Evolutionary conservation across 30 jellyfish, hydroid and myxozoan genomes (phyloP).

Genomic region (Chrysaora quinquecirrha): DNA sequence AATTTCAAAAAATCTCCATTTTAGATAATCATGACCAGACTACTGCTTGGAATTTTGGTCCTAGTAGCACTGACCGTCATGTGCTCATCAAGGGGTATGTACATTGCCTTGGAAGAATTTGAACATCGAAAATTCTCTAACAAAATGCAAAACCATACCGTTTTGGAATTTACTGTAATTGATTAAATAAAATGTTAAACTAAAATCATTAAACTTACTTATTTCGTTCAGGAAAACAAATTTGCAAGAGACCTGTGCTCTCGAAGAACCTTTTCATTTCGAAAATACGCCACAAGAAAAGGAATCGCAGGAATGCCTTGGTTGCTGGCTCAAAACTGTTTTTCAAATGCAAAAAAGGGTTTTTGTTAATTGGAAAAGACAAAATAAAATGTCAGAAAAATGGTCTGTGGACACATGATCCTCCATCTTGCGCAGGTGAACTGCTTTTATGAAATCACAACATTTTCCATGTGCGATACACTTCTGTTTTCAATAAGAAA

Average conservation of each 20-base stretch:
- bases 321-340: conserved; percentile 40
- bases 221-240: conserved; percentile 6
- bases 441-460: too few species aligned
- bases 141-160: too few species aligned
- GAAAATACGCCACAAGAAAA: conserved; percentile 8
- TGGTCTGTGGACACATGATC: conserved; percentile 38
- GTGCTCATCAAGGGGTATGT: too few species aligned
- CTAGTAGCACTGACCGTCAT: too few species aligned
- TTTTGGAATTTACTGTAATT: too few species aligned
- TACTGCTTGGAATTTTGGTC: too few species aligned
- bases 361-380: neutral
- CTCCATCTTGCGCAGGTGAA: neutral
- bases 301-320: neutral
- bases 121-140: too few species aligned
- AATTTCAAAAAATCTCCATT: too few species aligned
- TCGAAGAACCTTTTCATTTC: conserved; percentile 8
- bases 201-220: neutral
- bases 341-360: conserved; percentile 37
- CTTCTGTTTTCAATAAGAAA: too few species aligned
- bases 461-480: neutral
- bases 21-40: too few species aligned
- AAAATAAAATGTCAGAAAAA: conserved; percentile 19
- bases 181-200: too few species aligned
- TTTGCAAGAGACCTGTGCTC: conserved; percentile 15
- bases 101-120: too few species aligned